phyloP scores from a whole-genome alignment of 2,113 vertebrate genomes.

The Varanus komodoensis region DNA sequence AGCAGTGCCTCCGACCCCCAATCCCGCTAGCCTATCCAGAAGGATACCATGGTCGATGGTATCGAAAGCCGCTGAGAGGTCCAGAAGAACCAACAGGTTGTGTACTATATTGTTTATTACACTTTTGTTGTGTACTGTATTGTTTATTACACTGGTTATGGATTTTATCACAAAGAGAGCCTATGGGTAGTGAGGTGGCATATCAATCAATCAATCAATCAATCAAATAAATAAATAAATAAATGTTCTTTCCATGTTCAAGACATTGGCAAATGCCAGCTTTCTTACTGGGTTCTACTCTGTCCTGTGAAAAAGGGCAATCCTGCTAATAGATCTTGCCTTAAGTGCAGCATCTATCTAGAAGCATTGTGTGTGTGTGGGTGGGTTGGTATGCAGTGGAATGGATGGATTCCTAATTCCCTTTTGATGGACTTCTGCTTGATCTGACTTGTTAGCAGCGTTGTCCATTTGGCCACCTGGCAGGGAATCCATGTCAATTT shows the following conservation, averaged over 20 bases:
- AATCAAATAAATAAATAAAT: too few species aligned
- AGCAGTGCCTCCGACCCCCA: too few species aligned
- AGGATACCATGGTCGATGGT: too few species aligned
- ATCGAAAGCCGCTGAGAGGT: too few species aligned
- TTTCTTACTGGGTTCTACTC: neutral
- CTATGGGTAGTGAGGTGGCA: too few species aligned
- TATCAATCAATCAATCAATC: too few species aligned
- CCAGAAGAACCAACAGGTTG: too few species aligned
- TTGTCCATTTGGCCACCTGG: slow-evolving; percentile 26
- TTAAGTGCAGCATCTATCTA: neutral
- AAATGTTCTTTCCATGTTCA: neutral
- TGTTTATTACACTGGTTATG: too few species aligned
- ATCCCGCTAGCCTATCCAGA: too few species aligned
- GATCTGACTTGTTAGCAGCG: slow-evolving; percentile 30
- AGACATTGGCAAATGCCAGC: neutral
- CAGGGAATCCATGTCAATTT: slow-evolving; percentile 27
- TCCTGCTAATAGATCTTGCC: neutral
- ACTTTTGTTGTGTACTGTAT: too few species aligned
- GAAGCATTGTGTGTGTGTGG: neutral
- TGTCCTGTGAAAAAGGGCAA: neutral
- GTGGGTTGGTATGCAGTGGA: neutral
- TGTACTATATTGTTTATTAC: too few species aligned
- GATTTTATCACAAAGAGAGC: too few species aligned
- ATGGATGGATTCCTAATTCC: slow-evolving; percentile 17
- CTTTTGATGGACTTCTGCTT: slow-evolving; percentile 23